A percentile compares a stretch with the other conserved stretches of the same genome.
phyloP scores from a whole-genome alignment of 2,888 invertebrate genomes.

The Ophion ventricosus region DNA sequence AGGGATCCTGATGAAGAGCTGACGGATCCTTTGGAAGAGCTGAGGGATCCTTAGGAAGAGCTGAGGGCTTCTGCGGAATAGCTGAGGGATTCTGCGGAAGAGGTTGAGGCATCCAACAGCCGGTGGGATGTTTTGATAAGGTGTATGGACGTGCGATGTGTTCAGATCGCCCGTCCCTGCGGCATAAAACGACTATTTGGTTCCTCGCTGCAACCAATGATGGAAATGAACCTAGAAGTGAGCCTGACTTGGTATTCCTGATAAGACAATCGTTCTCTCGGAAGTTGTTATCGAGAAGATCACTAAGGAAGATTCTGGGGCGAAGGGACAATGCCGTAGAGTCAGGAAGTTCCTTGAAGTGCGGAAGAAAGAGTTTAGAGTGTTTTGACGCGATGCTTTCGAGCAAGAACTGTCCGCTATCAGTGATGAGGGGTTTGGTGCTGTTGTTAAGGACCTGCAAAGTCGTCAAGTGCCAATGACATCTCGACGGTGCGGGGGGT shows the following conservation, averaged over 20 bases:
- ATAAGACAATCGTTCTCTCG: constrained; percentile 5
- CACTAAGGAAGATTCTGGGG: background rate
- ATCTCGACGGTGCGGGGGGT: constrained; percentile 80
- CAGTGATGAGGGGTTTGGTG: constrained; percentile 19
- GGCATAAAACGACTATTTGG: constrained; percentile 40
- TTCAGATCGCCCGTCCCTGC: constrained; percentile 52
- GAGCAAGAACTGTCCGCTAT: constrained; percentile 15
- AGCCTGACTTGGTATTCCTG: constrained; percentile 1
- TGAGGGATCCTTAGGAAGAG: no score
- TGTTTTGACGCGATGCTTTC: background rate
- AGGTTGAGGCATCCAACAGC: background rate
- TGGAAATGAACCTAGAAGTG: constrained; percentile 7
- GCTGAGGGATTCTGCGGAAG: no score
- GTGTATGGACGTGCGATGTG: constrained; percentile 60
- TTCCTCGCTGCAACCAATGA: constrained; percentile 18
- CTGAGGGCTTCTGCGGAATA: no score
- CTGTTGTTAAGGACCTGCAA: constrained; percentile 47
- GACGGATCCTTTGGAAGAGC: no score
- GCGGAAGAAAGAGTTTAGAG: background rate
- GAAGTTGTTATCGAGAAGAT: constrained; percentile 12
- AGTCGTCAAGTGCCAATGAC: constrained; percentile 78
- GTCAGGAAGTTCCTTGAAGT: background rate
- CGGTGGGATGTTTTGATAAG: constrained; percentile 43
- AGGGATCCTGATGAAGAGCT: no score
- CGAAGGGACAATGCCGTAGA: background rate